A percentile compares a stretch with the other conserved stretches of the same genome.
These are phyloP conservation scores for Caiman crocodilus DNA, from an alignment of 2,797 vertebrate genomes.

Conservation along the genomic window DNA sequence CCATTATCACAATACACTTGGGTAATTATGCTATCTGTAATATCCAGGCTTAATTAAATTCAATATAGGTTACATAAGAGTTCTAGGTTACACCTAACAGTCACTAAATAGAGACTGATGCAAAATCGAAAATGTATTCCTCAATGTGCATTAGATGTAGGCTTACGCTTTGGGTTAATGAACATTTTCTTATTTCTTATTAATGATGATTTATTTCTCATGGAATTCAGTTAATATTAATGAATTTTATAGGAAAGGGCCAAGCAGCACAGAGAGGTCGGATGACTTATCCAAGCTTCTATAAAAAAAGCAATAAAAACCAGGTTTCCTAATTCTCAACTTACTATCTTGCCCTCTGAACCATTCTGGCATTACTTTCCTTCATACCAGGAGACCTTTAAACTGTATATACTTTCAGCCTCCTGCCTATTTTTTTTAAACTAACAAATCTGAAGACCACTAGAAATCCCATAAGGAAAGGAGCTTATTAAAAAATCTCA, in stretches of 20 bases:
- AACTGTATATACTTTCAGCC: background rate
- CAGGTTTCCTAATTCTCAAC: background rate
- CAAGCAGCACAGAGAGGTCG: background rate
- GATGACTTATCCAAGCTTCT: slow-evolving; percentile 1
- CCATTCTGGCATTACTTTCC: background rate
- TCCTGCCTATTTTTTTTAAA: background rate
- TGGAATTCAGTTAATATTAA: background rate
- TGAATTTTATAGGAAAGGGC: slow-evolving; percentile 6
- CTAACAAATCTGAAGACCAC: background rate
- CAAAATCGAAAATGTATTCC: slow-evolving; percentile 8
- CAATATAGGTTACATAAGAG: background rate
- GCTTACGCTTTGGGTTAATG: slow-evolving; percentile 9
- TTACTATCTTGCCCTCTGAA: background rate
- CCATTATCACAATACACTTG: background rate
- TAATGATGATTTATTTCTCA: slow-evolving; percentile 1
- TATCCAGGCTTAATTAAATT: background rate
- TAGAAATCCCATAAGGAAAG: slow-evolving; percentile 7
- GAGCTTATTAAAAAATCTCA: slow-evolving; percentile 14
- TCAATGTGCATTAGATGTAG: background rate
- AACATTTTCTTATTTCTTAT: slow-evolving; percentile 1
- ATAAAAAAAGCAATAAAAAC: background rate
- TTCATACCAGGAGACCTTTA: background rate
- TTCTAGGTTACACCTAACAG: background rate
- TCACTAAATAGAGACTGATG: background rate
- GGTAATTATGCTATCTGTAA: background rate